These are phyloP conservation scores for Biston betularia DNA, from an alignment of 2,888 invertebrate species.

Conservation along the genomic window DNA sequence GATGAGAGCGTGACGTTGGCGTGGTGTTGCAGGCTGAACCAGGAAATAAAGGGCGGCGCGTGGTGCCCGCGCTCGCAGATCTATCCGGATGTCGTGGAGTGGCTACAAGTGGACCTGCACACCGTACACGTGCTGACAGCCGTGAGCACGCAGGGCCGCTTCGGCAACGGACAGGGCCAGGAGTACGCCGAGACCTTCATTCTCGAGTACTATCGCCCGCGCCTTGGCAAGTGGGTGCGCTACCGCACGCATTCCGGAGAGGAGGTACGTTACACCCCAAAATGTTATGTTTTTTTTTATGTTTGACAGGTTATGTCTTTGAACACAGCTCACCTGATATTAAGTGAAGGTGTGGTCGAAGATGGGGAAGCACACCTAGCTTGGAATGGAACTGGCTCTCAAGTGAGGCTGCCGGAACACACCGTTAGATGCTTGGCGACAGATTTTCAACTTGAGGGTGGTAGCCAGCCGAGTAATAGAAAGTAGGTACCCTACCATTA, in stretches of 20 bases:
- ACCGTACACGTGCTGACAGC: constrained; percentile 93
- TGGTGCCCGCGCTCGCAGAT: constrained; percentile 96
- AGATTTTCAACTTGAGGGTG: too few species aligned
- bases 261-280: constrained; percentile 87
- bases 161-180: constrained; percentile 95
- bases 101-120: constrained; percentile 93
- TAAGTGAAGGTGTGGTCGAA: too few species aligned
- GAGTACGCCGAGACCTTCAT: constrained; percentile 95
- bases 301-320: too few species aligned
- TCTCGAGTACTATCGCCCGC: constrained; percentile 94
- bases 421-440: too few species aligned
- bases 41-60: constrained; percentile 94
- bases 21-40: constrained; percentile 88
- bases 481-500: too few species aligned
- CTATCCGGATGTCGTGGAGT: constrained; percentile 91
- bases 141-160: constrained; percentile 94
- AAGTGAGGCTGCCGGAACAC: too few species aligned
- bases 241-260: constrained; percentile 91
- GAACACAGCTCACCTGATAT: too few species aligned
- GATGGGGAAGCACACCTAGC: too few species aligned
- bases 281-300: too few species aligned
- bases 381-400: too few species aligned
- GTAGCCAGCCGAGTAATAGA: too few species aligned
- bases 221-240: constrained; percentile 92
- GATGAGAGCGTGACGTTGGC: neutral